Evolutionary conservation across 2,113 vertebrate species (phyloP).

Genomic region (Bagarius yarrelli): DNA sequence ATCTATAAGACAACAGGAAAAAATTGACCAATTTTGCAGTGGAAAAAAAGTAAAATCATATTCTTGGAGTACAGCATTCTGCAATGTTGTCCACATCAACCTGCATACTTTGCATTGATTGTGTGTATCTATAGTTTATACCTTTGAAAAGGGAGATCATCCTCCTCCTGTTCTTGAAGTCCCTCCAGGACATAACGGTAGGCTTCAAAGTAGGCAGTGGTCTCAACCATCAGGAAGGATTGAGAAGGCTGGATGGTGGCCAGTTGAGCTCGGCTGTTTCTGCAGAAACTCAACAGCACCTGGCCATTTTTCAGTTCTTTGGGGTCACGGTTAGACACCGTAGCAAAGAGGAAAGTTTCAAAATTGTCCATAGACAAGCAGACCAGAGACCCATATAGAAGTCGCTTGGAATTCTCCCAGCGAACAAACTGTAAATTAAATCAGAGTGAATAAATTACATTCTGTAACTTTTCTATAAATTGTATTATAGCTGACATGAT

Average conservation of each 20-base stretch:
- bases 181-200: slow-evolving; percentile 89
- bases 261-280: slow-evolving; percentile 75
- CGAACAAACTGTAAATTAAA: slow-evolving; percentile 72
- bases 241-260: slow-evolving; percentile 71
- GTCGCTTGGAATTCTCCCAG: slow-evolving; percentile 89
- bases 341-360: slow-evolving; percentile 87
- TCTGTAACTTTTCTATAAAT: neutral
- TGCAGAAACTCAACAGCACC: slow-evolving; percentile 80
- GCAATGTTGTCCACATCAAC: neutral
- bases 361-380: slow-evolving; percentile 90
- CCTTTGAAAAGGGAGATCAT: slow-evolving; percentile 88
- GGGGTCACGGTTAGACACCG: slow-evolving; percentile 78
- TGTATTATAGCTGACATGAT: neutral
- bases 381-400: slow-evolving; percentile 88
- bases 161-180: slow-evolving; percentile 77
- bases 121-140: slow-evolving; percentile 29
- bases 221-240: slow-evolving; percentile 91
- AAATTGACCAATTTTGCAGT: neutral
- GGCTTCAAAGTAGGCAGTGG: slow-evolving; percentile 91
- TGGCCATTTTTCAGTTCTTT: slow-evolving; percentile 69
- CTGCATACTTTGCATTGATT: too few relatives aligned
- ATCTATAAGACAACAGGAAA: slow-evolving; percentile 61
- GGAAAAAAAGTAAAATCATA: neutral
- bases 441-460: neutral
- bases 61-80: neutral